Percentiles rank a stretch among this genome's conserved stretches.
Conservation (phyloP, 2,113 vertebrate genomes). For the Dissostichus mawsoni region DNA sequence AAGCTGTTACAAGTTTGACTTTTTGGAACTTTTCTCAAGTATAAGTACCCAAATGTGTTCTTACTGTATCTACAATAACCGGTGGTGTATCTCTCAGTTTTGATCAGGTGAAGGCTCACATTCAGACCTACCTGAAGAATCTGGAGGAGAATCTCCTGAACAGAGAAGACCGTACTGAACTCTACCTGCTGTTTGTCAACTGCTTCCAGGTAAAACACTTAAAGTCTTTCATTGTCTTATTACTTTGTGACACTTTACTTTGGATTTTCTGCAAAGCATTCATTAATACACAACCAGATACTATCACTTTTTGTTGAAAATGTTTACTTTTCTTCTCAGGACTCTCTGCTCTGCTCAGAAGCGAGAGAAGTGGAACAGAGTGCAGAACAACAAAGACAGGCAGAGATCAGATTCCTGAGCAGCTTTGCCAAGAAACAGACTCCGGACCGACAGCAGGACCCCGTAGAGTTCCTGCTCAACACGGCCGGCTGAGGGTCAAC, state of each 20-base stretch:
- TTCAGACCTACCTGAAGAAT: constrained; percentile 76
- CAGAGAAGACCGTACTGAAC: constrained; percentile 74
- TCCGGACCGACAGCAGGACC: constrained; percentile 59
- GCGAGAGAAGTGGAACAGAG: constrained; percentile 5
- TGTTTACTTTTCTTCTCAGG: constrained; percentile 46
- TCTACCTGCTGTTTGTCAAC: constrained; percentile 84
- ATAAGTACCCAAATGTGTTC: too few species aligned
- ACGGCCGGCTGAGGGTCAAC: constrained; percentile 72
- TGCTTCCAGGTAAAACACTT: constrained; percentile 80
- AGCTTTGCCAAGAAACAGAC: constrained; percentile 71
- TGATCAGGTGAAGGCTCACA: constrained; percentile 79
- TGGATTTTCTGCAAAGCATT: too few species aligned
- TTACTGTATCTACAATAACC: neutral
- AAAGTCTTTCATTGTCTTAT: neutral
- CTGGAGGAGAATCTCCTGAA: constrained; percentile 76
- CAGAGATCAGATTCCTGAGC: constrained; percentile 71
- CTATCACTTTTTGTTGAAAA: neutral
- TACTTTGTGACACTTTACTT: too few species aligned
- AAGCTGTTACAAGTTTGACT: too few species aligned
- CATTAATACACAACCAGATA: too few species aligned
- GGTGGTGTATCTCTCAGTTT: constrained; percentile 66
- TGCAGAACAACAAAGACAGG: constrained; percentile 8
- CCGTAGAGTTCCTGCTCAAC: constrained; percentile 79
- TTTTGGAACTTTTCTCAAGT: too few species aligned
- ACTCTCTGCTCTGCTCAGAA: constrained; percentile 68